A percentile compares a stretch with the other conserved stretches of the same genome.
These are phyloP conservation scores for Aulostomus chinensis DNA, from an alignment of 2,797 vertebrate genomes.

Conservation along the genomic window DNA sequence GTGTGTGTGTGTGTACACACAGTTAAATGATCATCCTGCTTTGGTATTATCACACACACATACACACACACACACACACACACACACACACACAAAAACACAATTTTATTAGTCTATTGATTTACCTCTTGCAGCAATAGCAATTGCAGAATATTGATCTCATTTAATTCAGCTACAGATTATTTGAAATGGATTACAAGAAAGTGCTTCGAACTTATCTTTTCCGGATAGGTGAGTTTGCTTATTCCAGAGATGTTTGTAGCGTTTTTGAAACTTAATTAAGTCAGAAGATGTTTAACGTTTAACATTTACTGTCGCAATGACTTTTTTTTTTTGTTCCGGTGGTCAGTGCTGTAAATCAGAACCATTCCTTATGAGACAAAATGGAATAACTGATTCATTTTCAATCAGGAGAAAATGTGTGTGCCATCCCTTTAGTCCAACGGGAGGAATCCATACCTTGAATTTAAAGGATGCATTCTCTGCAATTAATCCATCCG, in stretches of 20 bases:
- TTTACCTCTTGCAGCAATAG: slow-evolving; percentile 60
- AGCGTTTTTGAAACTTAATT: too few relatives aligned
- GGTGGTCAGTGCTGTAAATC: too few relatives aligned
- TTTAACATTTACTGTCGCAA: too few relatives aligned
- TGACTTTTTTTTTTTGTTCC: too few relatives aligned
- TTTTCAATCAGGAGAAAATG: slow-evolving; percentile 20
- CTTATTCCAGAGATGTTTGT: too few relatives aligned
- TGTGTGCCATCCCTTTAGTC: slow-evolving; percentile 2
- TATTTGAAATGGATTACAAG: slow-evolving; percentile 42
- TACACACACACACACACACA: too few relatives aligned
- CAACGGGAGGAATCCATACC: too few relatives aligned
- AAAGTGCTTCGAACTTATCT: too few relatives aligned
- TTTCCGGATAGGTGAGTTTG: too few relatives aligned
- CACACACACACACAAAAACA: slow-evolving; percentile 44
- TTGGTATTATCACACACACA: slow-evolving; percentile 39
- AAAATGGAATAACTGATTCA: slow-evolving; percentile 11
- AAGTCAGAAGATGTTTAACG: too few relatives aligned
- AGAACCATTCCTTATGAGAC: too few relatives aligned
- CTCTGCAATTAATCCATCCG: slow-evolving; percentile 48
- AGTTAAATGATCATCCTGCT: slow-evolving; percentile 31
- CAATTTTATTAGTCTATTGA: slow-evolving; percentile 68
- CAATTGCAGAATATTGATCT: slow-evolving; percentile 56
- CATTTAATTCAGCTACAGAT: slow-evolving; percentile 55
- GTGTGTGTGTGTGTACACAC: slow-evolving; percentile 1
- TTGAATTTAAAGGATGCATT: not conserved